These are phyloP conservation scores for Drosophila melanosoma DNA, from an alignment of 2,888 invertebrate genomes.

Conservation along the genomic window DNA sequence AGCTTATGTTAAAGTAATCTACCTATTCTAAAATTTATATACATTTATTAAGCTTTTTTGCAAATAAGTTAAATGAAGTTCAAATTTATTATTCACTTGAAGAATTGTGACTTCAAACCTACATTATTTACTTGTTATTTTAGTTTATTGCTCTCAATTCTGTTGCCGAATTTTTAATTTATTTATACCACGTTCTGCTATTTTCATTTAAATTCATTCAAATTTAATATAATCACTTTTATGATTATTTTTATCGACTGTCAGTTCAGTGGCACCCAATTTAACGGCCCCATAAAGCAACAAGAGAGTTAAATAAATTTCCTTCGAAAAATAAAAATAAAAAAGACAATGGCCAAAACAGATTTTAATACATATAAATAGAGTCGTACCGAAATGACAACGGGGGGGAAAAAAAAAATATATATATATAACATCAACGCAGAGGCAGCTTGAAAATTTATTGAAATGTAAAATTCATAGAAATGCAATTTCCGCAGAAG, in stretches of 20 bases:
- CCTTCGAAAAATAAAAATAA: slow-evolving; percentile 25
- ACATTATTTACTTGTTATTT: not conserved
- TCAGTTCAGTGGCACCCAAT: slow-evolving; percentile 35
- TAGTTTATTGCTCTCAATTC: slow-evolving; percentile 5
- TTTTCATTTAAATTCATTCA: slow-evolving; percentile 1
- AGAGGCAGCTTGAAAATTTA: slow-evolving; percentile 62
- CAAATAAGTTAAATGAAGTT: not conserved
- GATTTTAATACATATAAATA: slow-evolving; percentile 61
- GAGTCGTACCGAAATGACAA: slow-evolving; percentile 50
- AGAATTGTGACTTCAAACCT: too few relatives aligned
- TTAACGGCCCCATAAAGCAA: slow-evolving; percentile 57
- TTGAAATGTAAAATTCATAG: slow-evolving; percentile 76
- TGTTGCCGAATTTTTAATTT: slow-evolving; percentile 39
- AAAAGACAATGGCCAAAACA: slow-evolving; percentile 17
- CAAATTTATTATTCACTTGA: not conserved
- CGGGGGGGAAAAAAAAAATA: slow-evolving; percentile 50
- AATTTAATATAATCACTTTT: slow-evolving; percentile 38
- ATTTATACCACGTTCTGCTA: slow-evolving; percentile 9
- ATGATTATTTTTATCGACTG: slow-evolving; percentile 4
- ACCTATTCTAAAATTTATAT: not conserved
- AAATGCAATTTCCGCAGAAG: slow-evolving; percentile 77
- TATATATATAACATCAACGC: slow-evolving; percentile 4
- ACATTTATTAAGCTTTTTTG: not conserved
- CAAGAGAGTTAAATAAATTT: slow-evolving; percentile 54
- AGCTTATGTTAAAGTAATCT: not conserved